Evolutionary conservation across 2,888 invertebrate genomes (phyloP).

Genomic region (Laspeyria flexula): DNA sequence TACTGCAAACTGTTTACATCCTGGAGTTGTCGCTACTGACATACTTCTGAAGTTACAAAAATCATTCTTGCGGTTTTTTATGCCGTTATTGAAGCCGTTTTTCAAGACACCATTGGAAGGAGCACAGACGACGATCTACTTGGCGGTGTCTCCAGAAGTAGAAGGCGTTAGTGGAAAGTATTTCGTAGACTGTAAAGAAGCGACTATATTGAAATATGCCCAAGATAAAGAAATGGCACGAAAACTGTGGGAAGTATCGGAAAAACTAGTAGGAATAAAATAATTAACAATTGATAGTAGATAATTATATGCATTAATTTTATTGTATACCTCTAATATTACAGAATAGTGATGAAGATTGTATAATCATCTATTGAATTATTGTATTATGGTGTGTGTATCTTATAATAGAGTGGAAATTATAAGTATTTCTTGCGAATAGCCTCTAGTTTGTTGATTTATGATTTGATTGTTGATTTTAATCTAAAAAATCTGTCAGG

Average conservation of each 20-base stretch:
- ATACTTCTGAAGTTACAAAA: constrained; percentile 83
- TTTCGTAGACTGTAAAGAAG: constrained; percentile 84
- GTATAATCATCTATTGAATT: too few relatives aligned
- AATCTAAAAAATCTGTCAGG: too few relatives aligned
- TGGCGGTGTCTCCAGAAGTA: constrained; percentile 82
- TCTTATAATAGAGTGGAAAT: too few relatives aligned
- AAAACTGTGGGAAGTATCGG: constrained; percentile 87
- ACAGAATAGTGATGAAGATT: too few relatives aligned
- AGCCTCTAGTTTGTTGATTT: too few relatives aligned
- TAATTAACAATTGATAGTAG: constrained; percentile 12
- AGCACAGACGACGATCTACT: constrained; percentile 84
- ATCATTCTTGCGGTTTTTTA: constrained; percentile 56
- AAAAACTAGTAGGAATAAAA: constrained; percentile 55
- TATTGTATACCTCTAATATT: too few relatives aligned
- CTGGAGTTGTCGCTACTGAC: constrained; percentile 88
- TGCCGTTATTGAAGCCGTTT: constrained; percentile 58
- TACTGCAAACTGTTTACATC: constrained; percentile 92
- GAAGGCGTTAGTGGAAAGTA: constrained; percentile 86
- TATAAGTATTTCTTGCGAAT: too few relatives aligned
- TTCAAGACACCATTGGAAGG: constrained; percentile 65
- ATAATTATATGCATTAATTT: too few relatives aligned
- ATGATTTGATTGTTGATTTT: too few relatives aligned
- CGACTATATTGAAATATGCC: constrained; percentile 68
- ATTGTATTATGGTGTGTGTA: too few relatives aligned
- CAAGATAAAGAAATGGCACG: constrained; percentile 78